Evolutionary conservation across 2,113 vertebrate genomes (phyloP).

Genomic region (Salvelinus fontinalis): DNA sequence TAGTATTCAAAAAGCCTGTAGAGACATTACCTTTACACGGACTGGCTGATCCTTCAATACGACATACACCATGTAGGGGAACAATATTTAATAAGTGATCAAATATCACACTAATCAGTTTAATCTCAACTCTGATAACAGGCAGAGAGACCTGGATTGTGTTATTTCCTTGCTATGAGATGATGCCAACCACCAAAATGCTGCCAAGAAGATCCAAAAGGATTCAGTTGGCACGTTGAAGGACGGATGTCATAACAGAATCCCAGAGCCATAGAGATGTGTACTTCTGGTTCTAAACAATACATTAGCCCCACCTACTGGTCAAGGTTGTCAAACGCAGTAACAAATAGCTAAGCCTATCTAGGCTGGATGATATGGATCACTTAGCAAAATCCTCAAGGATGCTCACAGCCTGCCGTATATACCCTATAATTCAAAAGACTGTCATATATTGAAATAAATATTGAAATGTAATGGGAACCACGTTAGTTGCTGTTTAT

Average conservation of each 20-base stretch:
- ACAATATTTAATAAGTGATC: background rate
- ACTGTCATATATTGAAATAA: too few relatives aligned
- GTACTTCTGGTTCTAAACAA: too few relatives aligned
- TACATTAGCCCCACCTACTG: background rate
- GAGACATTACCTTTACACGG: conserved; percentile 54
- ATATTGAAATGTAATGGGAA: too few relatives aligned
- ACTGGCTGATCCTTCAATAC: conserved; percentile 58
- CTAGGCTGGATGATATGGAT: background rate
- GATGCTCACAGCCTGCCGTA: too few relatives aligned
- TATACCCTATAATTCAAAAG: too few relatives aligned
- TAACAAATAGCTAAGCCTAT: background rate
- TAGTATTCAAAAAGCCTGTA: conserved; percentile 8
- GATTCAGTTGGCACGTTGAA: background rate
- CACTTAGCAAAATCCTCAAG: too few relatives aligned
- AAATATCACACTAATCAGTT: background rate
- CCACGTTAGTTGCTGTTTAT: too few relatives aligned
- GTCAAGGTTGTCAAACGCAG: background rate
- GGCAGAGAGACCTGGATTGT: background rate
- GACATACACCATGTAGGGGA: conserved; percentile 24
- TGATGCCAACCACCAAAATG: too few relatives aligned
- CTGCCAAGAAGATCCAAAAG: too few relatives aligned
- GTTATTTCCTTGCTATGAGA: too few relatives aligned
- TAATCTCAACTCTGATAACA: background rate
- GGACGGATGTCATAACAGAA: background rate
- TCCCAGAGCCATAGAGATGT: too few relatives aligned